Evolutionary conservation across 2,888 invertebrate species (phyloP).

Genomic region (Fragum whitleyi): DNA sequence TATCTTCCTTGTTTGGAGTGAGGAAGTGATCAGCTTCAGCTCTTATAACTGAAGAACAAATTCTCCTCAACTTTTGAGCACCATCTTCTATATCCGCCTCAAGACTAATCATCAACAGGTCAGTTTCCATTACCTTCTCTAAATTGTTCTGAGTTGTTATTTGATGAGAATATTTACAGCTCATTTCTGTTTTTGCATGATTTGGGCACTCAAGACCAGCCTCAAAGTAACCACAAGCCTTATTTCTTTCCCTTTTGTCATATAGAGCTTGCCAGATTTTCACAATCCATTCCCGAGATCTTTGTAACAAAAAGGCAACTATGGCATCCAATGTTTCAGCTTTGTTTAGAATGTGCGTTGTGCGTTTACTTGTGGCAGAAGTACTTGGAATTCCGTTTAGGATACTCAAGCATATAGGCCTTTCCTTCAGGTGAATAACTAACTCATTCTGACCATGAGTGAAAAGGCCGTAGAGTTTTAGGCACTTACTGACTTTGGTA

Average conservation of each 20-base stretch:
- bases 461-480: slow-evolving; percentile 68
- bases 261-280: slow-evolving; percentile 16
- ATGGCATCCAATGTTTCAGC: slow-evolving; percentile 41
- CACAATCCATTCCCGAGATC: slow-evolving; percentile 44
- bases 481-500: background rate
- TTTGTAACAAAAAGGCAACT: slow-evolving; percentile 39
- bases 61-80: slow-evolving; percentile 10
- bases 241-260: slow-evolving; percentile 22
- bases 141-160: slow-evolving; percentile 19
- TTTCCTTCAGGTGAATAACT: slow-evolving; percentile 60
- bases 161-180: slow-evolving; percentile 34
- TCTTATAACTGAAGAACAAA: slow-evolving; percentile 16
- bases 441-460: slow-evolving; percentile 39
- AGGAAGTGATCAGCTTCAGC: slow-evolving; percentile 17
- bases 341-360: slow-evolving; percentile 17
- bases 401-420: slow-evolving; percentile 64
- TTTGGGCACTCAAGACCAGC: slow-evolving; percentile 32
- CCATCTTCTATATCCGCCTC: slow-evolving; percentile 55
- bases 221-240: slow-evolving; percentile 26
- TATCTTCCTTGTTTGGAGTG: background rate
- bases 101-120: slow-evolving; percentile 52
- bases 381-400: slow-evolving; percentile 29
- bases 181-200: slow-evolving; percentile 19
- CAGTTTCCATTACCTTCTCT: slow-evolving; percentile 42
- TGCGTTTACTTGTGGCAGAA: slow-evolving; percentile 21